Base-by-base conservation (phyloP, 1,140 invertebrate species). In the Eufriesea mexicana region DNA sequence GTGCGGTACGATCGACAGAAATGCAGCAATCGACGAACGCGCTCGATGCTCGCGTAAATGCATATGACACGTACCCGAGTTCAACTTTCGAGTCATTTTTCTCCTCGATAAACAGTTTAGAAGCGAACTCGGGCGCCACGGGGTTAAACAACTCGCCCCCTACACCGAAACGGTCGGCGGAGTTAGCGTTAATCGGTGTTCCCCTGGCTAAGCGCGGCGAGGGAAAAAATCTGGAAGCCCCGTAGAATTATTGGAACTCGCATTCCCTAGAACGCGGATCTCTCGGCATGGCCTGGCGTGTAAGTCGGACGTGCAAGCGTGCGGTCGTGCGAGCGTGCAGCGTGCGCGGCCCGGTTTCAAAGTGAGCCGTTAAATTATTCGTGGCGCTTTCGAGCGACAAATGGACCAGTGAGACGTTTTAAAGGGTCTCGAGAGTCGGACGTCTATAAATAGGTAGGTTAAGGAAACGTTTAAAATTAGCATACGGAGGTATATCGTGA, bases 401-500 rank as follows among this genome's bases (percentile, higher is more conserved):
- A 89, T 88, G 87, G 88, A 85, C 87, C 88, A 88, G 68, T 75
- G 81, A 87, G 81, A 84, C 86, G 86, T 85, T 89, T 87, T 87
- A 86, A 89, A 91, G 85, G 87, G 84, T 86, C 85, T 78, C 86
- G 71, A 61, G 87, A 88, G 80, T 81, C 89, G 87, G 79, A 61
- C 85, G 84, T 74, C 86, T 91, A 91, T 90, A 91, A 91, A 91
- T 91, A 91, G 86, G 66, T 67, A 68, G 86, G 88, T 90, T 89
- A 90, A 90, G 86, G 90, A 90, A 91, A 90, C 87, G 85, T 87
- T 90, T 91, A 91, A 91, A 91, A 91, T 91, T 91, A 91, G 89
- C 83, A 83, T 70, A 62, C 83, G 68, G 28, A 73, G 49, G 55
- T 62, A 70, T 74, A 42, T 67, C 51, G 47, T 77, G n/a, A 59